Conservation (phyloP, 2,888 invertebrate genomes). For the Ennomos quercinarius region DNA sequence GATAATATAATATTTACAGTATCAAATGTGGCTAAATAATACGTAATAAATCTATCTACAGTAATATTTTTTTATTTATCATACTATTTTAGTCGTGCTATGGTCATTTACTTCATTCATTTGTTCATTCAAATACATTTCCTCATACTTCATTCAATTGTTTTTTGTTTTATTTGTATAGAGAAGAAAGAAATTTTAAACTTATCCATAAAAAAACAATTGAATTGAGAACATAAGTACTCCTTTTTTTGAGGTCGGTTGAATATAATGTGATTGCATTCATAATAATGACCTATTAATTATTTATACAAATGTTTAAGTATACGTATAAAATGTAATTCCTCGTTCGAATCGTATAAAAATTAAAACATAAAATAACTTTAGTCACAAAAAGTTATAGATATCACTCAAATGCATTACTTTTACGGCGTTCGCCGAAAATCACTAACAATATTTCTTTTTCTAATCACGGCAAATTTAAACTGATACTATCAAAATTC, state of each 20-base stretch:
- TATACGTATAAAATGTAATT: background rate
- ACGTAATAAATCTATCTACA: constrained; percentile 36
- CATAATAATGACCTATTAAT: background rate
- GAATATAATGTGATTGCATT: constrained; percentile 28
- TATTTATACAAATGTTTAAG: constrained; percentile 22
- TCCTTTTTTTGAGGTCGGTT: too few relatives aligned
- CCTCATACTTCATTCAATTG: too few relatives aligned
- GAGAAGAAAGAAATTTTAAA: too few relatives aligned
- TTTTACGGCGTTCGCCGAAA: too few relatives aligned
- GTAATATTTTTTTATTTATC: background rate
- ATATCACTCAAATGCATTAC: constrained; percentile 10
- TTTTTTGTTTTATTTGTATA: too few relatives aligned
- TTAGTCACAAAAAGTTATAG: constrained; percentile 20
- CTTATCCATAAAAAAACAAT: too few relatives aligned
- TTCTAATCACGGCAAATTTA: constrained; percentile 72
- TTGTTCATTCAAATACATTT: too few relatives aligned
- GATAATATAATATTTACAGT: constrained; percentile 54
- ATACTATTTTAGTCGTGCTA: too few relatives aligned
- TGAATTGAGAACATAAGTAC: too few relatives aligned
- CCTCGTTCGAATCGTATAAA: constrained; percentile 16
- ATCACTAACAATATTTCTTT: too few relatives aligned
- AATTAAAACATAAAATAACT: constrained; percentile 14
- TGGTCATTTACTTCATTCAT: too few relatives aligned
- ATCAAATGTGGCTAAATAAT: constrained; percentile 39
- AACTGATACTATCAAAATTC: constrained; percentile 80